Conservation (phyloP, 1,140 invertebrate genomes). For the Eubasilissa regina region DNA sequence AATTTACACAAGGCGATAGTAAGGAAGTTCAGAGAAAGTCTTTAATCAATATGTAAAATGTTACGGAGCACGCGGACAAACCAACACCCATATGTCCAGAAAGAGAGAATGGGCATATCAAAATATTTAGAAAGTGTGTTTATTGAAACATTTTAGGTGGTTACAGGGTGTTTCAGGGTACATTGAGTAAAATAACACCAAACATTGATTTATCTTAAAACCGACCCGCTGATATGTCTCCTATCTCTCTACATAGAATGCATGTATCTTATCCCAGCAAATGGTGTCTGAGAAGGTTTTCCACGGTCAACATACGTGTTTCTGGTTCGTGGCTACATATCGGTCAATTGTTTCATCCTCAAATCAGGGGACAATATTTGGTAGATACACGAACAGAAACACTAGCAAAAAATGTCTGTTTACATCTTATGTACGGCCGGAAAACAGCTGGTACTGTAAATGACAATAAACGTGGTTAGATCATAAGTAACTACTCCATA, state of each 20-base stretch:
- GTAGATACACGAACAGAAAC: slow-evolving; percentile 40
- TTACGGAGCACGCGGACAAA: neutral
- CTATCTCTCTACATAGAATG: slow-evolving; percentile 8
- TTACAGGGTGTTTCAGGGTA: too few species aligned
- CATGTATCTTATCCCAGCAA: slow-evolving; percentile 13
- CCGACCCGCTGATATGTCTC: slow-evolving; percentile 18
- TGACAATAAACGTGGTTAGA: slow-evolving; percentile 65
- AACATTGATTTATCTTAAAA: slow-evolving; percentile 4
- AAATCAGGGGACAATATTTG: slow-evolving; percentile 21
- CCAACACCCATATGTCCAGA: too few species aligned
- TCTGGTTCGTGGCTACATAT: slow-evolving; percentile 27
- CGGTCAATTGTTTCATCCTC: slow-evolving; percentile 26
- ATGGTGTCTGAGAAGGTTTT: slow-evolving; percentile 11
- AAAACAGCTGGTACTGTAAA: slow-evolving; percentile 85
- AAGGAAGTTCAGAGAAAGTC: slow-evolving; percentile 13
- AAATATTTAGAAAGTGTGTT: too few species aligned
- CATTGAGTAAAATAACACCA: neutral
- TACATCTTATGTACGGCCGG: slow-evolving; percentile 75
- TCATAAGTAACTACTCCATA: slow-evolving; percentile 28
- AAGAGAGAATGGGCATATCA: too few species aligned
- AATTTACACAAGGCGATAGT: slow-evolving; percentile 35
- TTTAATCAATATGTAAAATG: neutral
- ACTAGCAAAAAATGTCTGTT: slow-evolving; percentile 46
- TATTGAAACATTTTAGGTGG: too few species aligned
- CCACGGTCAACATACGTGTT: slow-evolving; percentile 23